Base-by-base conservation (phyloP, 2,797 vertebrate genomes). In the Xerus rutilus region DNA sequence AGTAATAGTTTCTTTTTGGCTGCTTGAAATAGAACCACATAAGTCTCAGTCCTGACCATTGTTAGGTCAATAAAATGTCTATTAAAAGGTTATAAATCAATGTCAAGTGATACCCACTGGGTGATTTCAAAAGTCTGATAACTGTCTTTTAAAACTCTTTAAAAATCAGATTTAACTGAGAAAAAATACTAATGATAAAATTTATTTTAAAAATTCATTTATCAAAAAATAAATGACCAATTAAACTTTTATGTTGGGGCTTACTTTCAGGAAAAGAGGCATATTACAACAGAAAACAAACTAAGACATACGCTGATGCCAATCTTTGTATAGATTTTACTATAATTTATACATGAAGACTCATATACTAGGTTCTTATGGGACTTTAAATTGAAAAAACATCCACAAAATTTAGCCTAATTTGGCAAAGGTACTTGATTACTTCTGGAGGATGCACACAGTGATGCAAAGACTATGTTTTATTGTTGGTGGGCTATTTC, bases 251-350 rank as follows among this genome's bases (percentile, higher is more conserved):
- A 67, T 54, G 82, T 91, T 1, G 32, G 23, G 17, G 30, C 5
- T 92, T 86, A 82, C 30, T 93, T 94, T 96, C 52, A 93, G 94
- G 64, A 59, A 69, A 93, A 57, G 14, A 91, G 43, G 25, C 15
- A 90, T 3, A 52, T 88, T 30, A 70, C 11, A 84, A 92, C 32
- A 84, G 32, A 47, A 76, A 8, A 30, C 13, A 9, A 39, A 64
- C 1, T 25, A 62, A 5, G 35, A 47, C 3, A n/a, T 30, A 59
- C 3, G 64, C 20, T 23, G 14, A 70, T 23, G 45, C 1, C 59
- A 96, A 17, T 1, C 59, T 89, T 78, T 78, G 64, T 12, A 74
- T 4, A 70, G 35, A 74, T 95, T 94, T 89, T 64, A 30, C 39
- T 83, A 65, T 4, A 76, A 62, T 86, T 78, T 82, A 79, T 35